phyloP scores from a whole-genome alignment of 2,888 invertebrate genomes.

The Lissonota sp. region DNA sequence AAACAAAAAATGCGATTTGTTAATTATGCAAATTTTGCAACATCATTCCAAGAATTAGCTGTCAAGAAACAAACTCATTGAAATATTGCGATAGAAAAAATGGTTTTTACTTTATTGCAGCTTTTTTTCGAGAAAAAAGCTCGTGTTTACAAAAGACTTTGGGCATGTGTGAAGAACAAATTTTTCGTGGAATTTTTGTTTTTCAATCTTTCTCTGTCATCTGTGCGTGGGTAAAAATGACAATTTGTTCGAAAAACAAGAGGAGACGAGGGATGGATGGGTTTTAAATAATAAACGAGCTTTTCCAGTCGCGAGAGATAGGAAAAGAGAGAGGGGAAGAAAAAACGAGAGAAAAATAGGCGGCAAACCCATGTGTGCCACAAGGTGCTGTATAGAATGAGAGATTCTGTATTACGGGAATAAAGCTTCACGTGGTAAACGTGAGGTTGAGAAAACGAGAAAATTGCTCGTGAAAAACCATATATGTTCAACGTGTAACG shows the following conservation, averaged over 20 bases:
- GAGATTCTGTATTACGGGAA: background rate
- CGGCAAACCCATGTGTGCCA: background rate
- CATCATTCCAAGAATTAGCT: no score
- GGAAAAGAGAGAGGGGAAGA: background rate
- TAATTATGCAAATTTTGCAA: no score
- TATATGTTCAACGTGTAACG: constrained; percentile 30
- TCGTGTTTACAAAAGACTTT: no score
- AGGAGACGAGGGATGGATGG: background rate
- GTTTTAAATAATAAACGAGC: constrained; percentile 46
- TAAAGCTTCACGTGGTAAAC: background rate
- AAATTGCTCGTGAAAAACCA: constrained; percentile 12
- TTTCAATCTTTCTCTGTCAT: background rate
- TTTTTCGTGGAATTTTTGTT: background rate
- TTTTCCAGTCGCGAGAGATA: background rate
- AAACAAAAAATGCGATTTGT: no score
- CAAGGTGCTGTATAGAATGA: no score
- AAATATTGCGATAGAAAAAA: no score
- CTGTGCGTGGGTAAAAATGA: background rate
- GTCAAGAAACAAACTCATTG: no score
- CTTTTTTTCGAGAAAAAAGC: no score
- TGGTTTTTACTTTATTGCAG: no score
- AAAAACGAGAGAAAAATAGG: background rate
- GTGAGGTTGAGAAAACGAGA: constrained; percentile 8
- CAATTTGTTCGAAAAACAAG: constrained; percentile 30
- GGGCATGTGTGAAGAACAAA: no score